These are phyloP conservation scores for Sesamia nonagrioides DNA, from an alignment of 1,140 invertebrate species.

Conservation along the genomic window DNA sequence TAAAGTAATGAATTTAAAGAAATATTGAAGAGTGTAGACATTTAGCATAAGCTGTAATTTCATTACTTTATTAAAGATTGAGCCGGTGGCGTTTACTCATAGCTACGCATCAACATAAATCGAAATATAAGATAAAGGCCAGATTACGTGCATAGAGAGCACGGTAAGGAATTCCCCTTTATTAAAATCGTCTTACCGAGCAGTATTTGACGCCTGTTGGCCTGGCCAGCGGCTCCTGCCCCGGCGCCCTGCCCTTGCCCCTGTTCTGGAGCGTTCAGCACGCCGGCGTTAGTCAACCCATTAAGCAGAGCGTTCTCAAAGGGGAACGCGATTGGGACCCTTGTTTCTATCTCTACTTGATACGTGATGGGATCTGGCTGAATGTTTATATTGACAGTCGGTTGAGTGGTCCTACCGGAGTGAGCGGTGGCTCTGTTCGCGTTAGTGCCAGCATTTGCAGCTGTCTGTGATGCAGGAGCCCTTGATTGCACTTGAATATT, in stretches of 20 bases:
- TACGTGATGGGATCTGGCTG: slow-evolving; percentile 70
- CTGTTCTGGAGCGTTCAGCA: neutral
- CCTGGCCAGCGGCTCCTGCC: slow-evolving; percentile 1
- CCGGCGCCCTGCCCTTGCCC: slow-evolving; percentile 16
- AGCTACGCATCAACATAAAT: slow-evolving; percentile 32
- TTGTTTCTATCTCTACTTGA: slow-evolving; percentile 73
- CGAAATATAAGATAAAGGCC: neutral
- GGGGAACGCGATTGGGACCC: slow-evolving; percentile 66
- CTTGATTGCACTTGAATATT: neutral
- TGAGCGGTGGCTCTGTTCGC: slow-evolving; percentile 25
- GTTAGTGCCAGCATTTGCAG: neutral
- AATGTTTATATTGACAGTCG: slow-evolving; percentile 67
- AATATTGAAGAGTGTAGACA: too few species aligned
- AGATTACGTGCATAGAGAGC: neutral
- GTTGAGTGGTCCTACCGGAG: slow-evolving; percentile 58
- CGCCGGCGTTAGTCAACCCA: slow-evolving; percentile 43
- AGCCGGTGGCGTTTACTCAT: slow-evolving; percentile 10
- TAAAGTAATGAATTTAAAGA: neutral
- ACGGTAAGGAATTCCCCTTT: slow-evolving; percentile 11
- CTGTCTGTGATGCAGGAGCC: neutral
- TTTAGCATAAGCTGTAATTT: neutral
- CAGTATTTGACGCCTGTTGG: slow-evolving; percentile 54
- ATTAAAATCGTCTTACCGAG: slow-evolving; percentile 56
- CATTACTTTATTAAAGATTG: slow-evolving; percentile 11
- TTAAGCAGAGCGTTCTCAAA: slow-evolving; percentile 61